These are phyloP conservation scores for Ophion slaviceki DNA, from an alignment of 2,888 invertebrate species.

Conservation along the genomic window DNA sequence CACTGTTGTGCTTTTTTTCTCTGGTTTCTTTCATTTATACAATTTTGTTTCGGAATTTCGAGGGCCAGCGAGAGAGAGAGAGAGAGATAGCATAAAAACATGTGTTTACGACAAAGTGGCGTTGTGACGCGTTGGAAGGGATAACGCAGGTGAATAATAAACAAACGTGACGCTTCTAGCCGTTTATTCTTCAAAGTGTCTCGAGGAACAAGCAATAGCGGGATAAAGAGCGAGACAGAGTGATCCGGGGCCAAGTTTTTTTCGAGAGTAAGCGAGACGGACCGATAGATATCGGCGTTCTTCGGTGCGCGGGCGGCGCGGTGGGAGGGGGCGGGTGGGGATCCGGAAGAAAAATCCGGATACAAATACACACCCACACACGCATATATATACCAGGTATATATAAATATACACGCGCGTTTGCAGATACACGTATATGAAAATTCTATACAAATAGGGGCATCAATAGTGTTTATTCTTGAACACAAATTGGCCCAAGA, in stretches of 20 bases:
- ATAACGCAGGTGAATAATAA: constrained; percentile 28
- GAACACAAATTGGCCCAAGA: constrained; percentile 72
- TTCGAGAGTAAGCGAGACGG: constrained; percentile 37
- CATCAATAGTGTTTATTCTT: constrained; percentile 17
- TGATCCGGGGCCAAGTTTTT: not conserved
- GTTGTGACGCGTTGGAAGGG: constrained; percentile 27
- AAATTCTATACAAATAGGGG: constrained; percentile 26
- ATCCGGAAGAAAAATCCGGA: constrained; percentile 38
- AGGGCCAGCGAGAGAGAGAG: not conserved
- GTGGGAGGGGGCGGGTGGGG: constrained; percentile 39
- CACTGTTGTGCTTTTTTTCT: constrained; percentile 9
- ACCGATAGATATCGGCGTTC: constrained; percentile 27
- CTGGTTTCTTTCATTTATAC: not conserved
- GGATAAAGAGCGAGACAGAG: constrained; percentile 27
- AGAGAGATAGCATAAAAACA: constrained; percentile 2
- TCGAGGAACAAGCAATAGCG: constrained; percentile 14
- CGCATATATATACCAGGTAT: not conserved
- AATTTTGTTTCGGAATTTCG: constrained; percentile 6
- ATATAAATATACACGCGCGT: not conserved
- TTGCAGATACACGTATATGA: not conserved
- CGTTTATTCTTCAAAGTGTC: constrained; percentile 5
- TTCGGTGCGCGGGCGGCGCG: constrained; percentile 31
- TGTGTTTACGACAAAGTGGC: constrained; percentile 19
- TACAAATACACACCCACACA: not conserved
- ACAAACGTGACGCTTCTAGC: constrained; percentile 27